Evolutionary conservation across 2,797 vertebrate species (phyloP).

Genomic region (Philypnodon macrostomus): DNA sequence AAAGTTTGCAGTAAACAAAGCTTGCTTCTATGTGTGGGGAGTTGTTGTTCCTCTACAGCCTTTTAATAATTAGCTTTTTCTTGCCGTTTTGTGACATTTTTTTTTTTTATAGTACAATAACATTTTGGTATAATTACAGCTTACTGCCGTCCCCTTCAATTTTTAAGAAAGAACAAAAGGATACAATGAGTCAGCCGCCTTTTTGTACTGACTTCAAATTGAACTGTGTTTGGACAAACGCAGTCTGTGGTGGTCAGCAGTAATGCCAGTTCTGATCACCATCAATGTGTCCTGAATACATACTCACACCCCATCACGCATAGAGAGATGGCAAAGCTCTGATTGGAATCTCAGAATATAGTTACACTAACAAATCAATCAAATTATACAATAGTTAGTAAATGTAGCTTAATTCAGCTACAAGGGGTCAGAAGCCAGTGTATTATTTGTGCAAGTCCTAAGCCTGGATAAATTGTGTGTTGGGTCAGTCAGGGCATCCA

Average conservation of each 20-base stretch:
- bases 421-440: too few species aligned
- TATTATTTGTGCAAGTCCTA: too few species aligned
- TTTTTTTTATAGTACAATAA: not conserved
- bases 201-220: not conserved
- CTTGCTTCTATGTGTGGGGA: constrained; percentile 5
- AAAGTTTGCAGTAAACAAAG: constrained; percentile 18
- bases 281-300: not conserved
- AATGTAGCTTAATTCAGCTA: too few species aligned
- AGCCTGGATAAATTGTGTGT: too few species aligned
- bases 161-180: not conserved
- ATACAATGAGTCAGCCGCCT: not conserved
- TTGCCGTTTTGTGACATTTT: constrained; percentile 5
- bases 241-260: not conserved
- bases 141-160: not conserved
- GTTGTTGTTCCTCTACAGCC: not conserved
- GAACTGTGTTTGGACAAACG: not conserved
- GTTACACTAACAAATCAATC: too few species aligned
- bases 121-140: not conserved
- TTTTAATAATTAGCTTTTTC: constrained; percentile 1
- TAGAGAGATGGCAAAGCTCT: too few species aligned
- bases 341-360: too few species aligned
- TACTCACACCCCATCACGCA: too few species aligned
- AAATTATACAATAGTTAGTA: too few species aligned
- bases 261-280: not conserved
- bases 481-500: too few species aligned